phyloP scores from a whole-genome alignment of 2,888 invertebrate genomes.

The Ischnura elegans region DNA sequence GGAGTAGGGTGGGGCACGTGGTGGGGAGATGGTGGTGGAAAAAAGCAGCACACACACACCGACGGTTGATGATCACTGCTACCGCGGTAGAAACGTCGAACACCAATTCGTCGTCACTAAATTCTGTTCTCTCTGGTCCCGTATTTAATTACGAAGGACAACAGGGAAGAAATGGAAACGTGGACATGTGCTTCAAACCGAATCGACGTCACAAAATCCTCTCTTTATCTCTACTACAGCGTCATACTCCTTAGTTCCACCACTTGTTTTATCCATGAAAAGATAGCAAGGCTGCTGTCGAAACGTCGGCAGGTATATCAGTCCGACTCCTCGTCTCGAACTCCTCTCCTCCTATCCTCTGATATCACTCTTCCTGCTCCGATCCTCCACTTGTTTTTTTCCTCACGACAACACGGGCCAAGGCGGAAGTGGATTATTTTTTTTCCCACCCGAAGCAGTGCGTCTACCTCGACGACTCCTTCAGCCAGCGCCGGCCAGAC shows the following conservation, averaged over 20 bases:
- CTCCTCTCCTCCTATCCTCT: too few species aligned
- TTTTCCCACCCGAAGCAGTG: neutral
- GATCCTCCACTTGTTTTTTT: neutral
- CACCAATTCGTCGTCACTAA: too few species aligned
- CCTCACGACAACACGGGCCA: neutral
- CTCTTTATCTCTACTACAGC: too few species aligned
- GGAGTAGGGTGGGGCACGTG: neutral
- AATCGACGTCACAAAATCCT: neutral
- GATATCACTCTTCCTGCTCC: neutral
- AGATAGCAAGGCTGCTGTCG: too few species aligned
- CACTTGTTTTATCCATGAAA: too few species aligned
- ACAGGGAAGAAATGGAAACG: too few species aligned
- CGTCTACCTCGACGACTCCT: neutral
- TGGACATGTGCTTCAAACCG: neutral
- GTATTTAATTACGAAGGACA: too few species aligned
- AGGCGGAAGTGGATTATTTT: conserved; percentile 12
- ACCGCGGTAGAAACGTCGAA: neutral
- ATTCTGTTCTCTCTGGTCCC: too few species aligned
- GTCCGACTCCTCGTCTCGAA: too few species aligned
- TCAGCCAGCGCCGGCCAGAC: neutral
- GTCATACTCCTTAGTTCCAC: neutral
- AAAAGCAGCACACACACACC: too few species aligned
- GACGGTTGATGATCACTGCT: neutral
- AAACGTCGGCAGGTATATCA: too few species aligned
- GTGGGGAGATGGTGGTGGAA: neutral